Evolutionary conservation across 2,888 invertebrate species (phyloP), one percentile per base, ranked within the genome.

Genomic region (Phortica magna): DNA sequence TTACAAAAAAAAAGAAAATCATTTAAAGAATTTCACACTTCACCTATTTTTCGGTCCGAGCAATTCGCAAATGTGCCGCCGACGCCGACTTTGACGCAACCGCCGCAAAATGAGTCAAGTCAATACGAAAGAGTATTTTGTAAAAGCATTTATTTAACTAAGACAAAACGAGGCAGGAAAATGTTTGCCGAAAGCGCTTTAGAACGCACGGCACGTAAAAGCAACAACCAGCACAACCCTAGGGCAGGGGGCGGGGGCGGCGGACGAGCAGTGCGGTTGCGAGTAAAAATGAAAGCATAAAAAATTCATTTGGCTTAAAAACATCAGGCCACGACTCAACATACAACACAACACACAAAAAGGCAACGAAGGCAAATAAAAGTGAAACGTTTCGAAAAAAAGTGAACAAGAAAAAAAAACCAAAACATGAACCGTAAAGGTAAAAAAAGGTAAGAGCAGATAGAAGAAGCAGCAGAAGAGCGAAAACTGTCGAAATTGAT

Each of bases 281-380:
- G 61, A 17, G 75, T 77, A 71, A 71, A 71, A 71, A 22, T 68
- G 77, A 74, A 79, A 77, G 76, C 84, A 88, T 87, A 88, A 85
- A 85, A 85, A 87, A 85, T 85, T 87, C 87, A 85, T 87, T 85
- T 83, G 85, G 83, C 85, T 85, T 87, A 79, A 88, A 88, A 88
- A 85, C 85, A 74, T 57, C 74, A 67, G 79, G 80, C 81, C 84
- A 82, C 78, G 77, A 65, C 48, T 14, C 48, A 48, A 48, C 48
- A 14, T 6, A 48, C 2, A 48, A 48, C 2, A 48, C 1, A 48
- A 48, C 3, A 14, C 9, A 48, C 14, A 48, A 48, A 78, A 77
- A 76, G 72, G 43, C 64, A 77, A 77, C 39, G 48, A 72, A 68
- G 73, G 53, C 68, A 73, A 2, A 65, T 68, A 75, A 61, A 64